Conservation (phyloP, 2,113 vertebrate genomes). For the Vimba vimba region DNA sequence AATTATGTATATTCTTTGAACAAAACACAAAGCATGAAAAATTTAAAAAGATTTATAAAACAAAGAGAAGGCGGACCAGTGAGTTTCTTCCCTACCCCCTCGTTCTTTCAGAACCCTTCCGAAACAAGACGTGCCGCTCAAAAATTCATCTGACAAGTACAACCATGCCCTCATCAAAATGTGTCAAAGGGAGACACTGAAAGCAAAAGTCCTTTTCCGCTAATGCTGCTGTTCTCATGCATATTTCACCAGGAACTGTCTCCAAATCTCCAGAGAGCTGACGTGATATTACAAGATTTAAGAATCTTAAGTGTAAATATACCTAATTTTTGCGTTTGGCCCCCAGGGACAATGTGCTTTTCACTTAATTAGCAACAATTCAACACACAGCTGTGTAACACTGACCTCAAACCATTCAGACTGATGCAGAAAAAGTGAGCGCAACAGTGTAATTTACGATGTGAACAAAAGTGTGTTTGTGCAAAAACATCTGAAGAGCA, state of each 20-base stretch:
- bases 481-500: conserved; percentile 47
- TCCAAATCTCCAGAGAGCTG: conserved; percentile 44
- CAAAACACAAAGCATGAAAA: not conserved
- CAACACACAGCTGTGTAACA: conserved; percentile 50
- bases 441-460: conserved; percentile 45
- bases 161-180: conserved; percentile 44
- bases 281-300: conserved; percentile 42
- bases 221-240: conserved; percentile 35
- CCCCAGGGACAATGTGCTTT: conserved; percentile 58
- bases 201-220: not conserved
- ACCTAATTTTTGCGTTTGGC: conserved; percentile 43
- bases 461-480: conserved; percentile 57
- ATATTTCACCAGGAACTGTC: conserved; percentile 39
- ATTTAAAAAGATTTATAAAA: not conserved
- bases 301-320: conserved; percentile 64
- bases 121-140: conserved; percentile 26
- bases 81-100: not conserved
- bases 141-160: conserved; percentile 19
- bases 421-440: not conserved
- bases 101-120: not conserved
- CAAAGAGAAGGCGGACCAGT: not conserved
- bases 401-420: conserved; percentile 48
- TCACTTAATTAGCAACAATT: conserved; percentile 65
- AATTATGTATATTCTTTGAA: not conserved
- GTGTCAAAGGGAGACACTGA: not conserved